phyloP scores from a whole-genome alignment of 1,140 invertebrate species.

The Aphaenogaster rudis region DNA sequence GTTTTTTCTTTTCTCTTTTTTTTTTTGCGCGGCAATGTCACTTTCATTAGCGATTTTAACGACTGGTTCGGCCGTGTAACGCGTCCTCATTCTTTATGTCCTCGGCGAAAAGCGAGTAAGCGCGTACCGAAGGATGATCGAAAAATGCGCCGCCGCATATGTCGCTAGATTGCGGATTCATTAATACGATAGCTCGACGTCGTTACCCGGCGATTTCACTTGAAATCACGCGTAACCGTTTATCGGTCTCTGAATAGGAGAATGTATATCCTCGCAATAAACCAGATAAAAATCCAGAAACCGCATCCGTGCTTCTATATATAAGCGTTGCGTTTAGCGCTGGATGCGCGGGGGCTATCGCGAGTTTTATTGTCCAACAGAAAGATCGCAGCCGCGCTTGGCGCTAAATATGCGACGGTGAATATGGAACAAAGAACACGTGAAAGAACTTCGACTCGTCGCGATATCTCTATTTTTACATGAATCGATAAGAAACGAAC shows the following conservation, averaged over 20 bases:
- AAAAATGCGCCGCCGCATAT: background rate
- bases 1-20: background rate
- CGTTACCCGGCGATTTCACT: slow-evolving; percentile 4
- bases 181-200: background rate
- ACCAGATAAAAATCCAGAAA: slow-evolving; percentile 16
- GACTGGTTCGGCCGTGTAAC: slow-evolving; percentile 52
- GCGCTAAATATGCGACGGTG: background rate
- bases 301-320: background rate
- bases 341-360: background rate
- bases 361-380: slow-evolving; percentile 36
- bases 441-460: slow-evolving; percentile 15
- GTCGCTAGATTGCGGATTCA: background rate
- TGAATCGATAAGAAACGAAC: slow-evolving; percentile 58
- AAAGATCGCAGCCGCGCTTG: background rate
- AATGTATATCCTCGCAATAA: slow-evolving; percentile 16
- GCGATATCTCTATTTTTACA: slow-evolving; percentile 46
- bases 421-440: slow-evolving; percentile 50
- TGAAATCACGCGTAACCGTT: slow-evolving; percentile 2
- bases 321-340: background rate
- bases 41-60: slow-evolving; percentile 65
- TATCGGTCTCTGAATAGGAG: background rate
- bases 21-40: slow-evolving; percentile 17
- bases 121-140: slow-evolving; percentile 2
- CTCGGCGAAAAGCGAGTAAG: slow-evolving; percentile 14
- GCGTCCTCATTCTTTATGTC: slow-evolving; percentile 52